Evolutionary conservation across 2,888 invertebrate species (phyloP), one percentile per base, ranked within the genome.

Genomic region (Helleia helle): DNA sequence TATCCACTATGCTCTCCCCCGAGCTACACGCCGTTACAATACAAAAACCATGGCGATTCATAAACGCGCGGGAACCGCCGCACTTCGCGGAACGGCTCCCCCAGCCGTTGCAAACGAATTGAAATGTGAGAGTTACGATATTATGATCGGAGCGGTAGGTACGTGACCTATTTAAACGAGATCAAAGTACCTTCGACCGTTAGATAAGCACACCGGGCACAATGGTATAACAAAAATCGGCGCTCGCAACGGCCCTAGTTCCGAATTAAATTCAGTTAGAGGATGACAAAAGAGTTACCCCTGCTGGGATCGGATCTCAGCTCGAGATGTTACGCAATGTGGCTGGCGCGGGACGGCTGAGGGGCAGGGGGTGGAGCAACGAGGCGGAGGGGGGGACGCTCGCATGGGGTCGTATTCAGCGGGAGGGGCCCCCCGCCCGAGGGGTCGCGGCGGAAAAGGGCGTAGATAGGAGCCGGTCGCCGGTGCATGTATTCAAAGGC

Each of bases 281-380:
- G 43, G 48, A 51, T 51, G 44, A 48, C 49, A 48, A 48, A 48
- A 42, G 46, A 45, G 40, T 38, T 46, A 45, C 52, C 57, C 56
- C 46, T 42, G 47, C 48, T 52, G 50, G 48, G 47, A 47, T 42
- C 29, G 49, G 41, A 37, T n/a, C 34, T 50, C 41, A 42, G 44
- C 52, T 50, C 48, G 54, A 45, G 50, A 48, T 47, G 44, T 47
- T 46, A 46, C 48, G 41, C 44, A 49, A 53, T 41, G 48, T 46
- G 41, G n/a, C n/a, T n/a, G n/a, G 43, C 40, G 38, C 27, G 28
- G 28, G 17, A n/a, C n/a, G 3, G 26, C 24, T 9, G 17, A 4
- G 27, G 11, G 9, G 8, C 15, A 38, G 38, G 17, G 27, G 27
- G 17, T 6, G 38, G n/a, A 17, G 11, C 8, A n/a, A n/a, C 9